Evolutionary conservation across 2,888 invertebrate species (phyloP).

Genomic region (Alloplasta piceator): DNA sequence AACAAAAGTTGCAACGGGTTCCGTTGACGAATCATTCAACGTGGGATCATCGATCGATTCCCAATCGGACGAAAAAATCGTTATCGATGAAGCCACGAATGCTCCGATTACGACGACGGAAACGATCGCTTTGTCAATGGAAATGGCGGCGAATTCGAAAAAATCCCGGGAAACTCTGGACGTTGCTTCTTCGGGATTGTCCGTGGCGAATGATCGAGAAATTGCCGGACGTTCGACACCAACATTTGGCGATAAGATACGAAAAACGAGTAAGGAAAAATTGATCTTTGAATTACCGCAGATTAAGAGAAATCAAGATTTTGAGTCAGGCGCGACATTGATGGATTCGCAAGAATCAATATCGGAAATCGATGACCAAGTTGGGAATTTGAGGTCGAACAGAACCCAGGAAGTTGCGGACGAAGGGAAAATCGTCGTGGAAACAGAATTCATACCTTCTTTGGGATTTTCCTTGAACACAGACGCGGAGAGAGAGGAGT

Average conservation of each 20-base stretch:
- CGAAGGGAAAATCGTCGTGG: constrained; percentile 66
- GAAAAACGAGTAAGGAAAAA: constrained; percentile 22
- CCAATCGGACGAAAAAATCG: neutral
- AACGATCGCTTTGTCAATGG: neutral
- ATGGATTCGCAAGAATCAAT: neutral
- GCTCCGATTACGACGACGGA: neutral
- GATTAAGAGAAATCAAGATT: constrained; percentile 58
- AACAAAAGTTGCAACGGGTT: constrained; percentile 8
- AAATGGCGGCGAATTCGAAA: constrained; percentile 19
- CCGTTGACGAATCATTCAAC: neutral
- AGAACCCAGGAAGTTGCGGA: constrained; percentile 1
- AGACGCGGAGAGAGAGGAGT: constrained; percentile 78
- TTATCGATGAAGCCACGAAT: constrained; percentile 2
- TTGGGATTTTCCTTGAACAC: constrained; percentile 81
- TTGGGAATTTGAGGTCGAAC: neutral
- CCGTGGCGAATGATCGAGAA: constrained; percentile 57
- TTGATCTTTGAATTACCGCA: constrained; percentile 66
- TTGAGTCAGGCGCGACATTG: constrained; percentile 28
- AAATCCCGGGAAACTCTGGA: constrained; percentile 20
- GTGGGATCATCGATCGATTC: neutral
- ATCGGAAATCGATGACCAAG: neutral
- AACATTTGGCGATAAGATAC: constrained; percentile 67
- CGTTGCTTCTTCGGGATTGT: constrained; percentile 13
- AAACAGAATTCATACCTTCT: constrained; percentile 81
- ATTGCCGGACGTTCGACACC: constrained; percentile 62